phyloP scores from a whole-genome alignment of 2,113 vertebrate genomes.

The Dasypus novemcinctus region DNA sequence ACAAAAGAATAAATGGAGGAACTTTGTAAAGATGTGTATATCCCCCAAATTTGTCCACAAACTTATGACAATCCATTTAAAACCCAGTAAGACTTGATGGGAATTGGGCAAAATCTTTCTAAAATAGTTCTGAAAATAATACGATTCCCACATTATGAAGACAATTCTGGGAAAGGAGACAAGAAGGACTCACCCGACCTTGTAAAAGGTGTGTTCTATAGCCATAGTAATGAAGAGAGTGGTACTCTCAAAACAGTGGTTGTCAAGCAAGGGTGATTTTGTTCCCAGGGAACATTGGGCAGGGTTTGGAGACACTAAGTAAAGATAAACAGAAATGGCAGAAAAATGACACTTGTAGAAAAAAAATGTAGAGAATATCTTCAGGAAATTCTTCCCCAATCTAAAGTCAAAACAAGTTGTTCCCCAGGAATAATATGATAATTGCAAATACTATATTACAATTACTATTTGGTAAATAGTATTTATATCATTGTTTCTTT shows the following conservation, averaged over 20 bases:
- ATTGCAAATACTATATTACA: too few species aligned
- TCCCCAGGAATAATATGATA: not conserved
- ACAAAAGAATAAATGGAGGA: not conserved
- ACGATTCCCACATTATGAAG: not conserved
- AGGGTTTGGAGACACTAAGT: not conserved
- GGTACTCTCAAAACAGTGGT: not conserved
- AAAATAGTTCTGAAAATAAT: not conserved
- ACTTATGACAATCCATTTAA: not conserved
- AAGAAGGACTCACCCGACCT: not conserved
- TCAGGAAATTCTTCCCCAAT: not conserved
- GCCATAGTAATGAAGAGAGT: not conserved
- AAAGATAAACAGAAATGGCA: not conserved
- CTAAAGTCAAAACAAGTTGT: not conserved
- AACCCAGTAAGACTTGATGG: not conserved
- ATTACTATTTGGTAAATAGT: not conserved
- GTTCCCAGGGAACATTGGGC: not conserved
- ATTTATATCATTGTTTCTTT: not conserved
- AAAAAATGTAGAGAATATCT: not conserved
- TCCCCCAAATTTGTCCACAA: not conserved
- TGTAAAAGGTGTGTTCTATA: not conserved
- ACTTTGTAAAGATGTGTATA: not conserved
- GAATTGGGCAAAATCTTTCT: not conserved
- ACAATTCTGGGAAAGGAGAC: not conserved
- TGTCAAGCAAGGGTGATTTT: not conserved
- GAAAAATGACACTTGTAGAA: not conserved